phyloP scores from a whole-genome alignment of 2,888 invertebrate genomes.

The Microplitis deprimator region DNA sequence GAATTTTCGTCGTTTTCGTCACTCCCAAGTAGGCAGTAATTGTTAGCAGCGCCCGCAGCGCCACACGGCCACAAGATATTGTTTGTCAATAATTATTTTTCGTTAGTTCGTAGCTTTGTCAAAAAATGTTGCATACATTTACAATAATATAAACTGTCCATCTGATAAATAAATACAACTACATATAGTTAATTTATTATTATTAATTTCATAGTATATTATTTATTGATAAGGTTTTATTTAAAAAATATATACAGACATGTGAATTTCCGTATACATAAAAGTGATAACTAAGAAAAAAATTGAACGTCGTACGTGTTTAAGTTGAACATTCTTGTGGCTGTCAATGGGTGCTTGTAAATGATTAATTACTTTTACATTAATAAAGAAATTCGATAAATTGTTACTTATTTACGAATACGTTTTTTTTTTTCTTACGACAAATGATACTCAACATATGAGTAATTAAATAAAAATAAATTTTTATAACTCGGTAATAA shows the following conservation, averaged over 20 bases:
- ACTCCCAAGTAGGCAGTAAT: background rate
- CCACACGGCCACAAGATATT: slow-evolving; percentile 32
- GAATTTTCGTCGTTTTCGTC: too few relatives aligned
- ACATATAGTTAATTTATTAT: background rate
- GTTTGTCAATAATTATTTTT: slow-evolving; percentile 51
- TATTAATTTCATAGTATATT: background rate
- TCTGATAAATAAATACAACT: background rate
- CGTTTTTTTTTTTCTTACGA: background rate
- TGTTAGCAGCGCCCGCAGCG: slow-evolving; percentile 16
- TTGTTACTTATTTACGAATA: background rate
- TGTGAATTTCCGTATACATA: background rate
- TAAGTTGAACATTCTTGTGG: background rate
- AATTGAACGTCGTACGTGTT: background rate
- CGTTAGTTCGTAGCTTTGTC: slow-evolving; percentile 26
- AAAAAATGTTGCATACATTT: background rate
- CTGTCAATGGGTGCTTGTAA: slow-evolving; percentile 41
- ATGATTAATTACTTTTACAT: slow-evolving; percentile 24
- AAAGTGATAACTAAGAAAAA: background rate
- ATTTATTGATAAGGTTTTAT: background rate
- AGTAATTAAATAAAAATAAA: slow-evolving; percentile 12
- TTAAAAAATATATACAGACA: background rate
- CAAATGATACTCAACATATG: background rate
- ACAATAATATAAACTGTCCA: background rate
- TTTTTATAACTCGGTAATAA: background rate
- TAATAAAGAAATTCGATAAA: background rate